Evolutionary conservation across 2,797 vertebrate species (phyloP), one percentile per base, ranked within the genome.

Genomic region (Staurois parvus): DNA sequence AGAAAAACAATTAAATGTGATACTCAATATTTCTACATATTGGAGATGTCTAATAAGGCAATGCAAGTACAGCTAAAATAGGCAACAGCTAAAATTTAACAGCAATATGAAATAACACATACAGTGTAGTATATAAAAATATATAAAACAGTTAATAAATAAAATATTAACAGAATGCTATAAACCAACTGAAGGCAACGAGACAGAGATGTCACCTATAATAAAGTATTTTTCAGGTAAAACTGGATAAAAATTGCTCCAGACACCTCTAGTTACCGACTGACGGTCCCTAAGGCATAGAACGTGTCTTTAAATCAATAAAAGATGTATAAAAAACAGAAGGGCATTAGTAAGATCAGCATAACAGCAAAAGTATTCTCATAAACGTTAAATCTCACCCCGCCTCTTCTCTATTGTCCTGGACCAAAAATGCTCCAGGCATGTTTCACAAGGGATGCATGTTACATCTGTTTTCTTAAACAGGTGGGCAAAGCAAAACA

Each of bases 361-460:
- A 89, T 83, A 88, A 89, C 80, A 85, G 34, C 72, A 81, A 84
- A 88, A 91, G 76, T 86, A 85, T 32, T n/a, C 77, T 45, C 0
- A 0, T 76, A 89, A 90, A 90, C 88, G 13, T 80, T 88, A 88
- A 76, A 69, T 81, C 81, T 75, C 24, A 72, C 93, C 87, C 92
- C 92, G 91, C 93, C 93, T 90, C 87, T 56, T 74, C 85, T 88
- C 87, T 87, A 85, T 89, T 85, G 80, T n/a, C 66, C 6, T 72
- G 72, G 88, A 88, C 90, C 87, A 92, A 89, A 90, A 32, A 89
- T 72, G 89, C 83, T 84, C 59, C 88, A 86, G 89, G 89, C 88
- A 89, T 73, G 88, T 89, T 90, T 83, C 87, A 81, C 87, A 88
- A 15, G 84, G 89, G 90, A 89, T 87, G 81, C 92, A 90, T 79